Evolutionary conservation across 2,113 vertebrate species (phyloP).

Genomic region (Chamaetylas fuelleborni): DNA sequence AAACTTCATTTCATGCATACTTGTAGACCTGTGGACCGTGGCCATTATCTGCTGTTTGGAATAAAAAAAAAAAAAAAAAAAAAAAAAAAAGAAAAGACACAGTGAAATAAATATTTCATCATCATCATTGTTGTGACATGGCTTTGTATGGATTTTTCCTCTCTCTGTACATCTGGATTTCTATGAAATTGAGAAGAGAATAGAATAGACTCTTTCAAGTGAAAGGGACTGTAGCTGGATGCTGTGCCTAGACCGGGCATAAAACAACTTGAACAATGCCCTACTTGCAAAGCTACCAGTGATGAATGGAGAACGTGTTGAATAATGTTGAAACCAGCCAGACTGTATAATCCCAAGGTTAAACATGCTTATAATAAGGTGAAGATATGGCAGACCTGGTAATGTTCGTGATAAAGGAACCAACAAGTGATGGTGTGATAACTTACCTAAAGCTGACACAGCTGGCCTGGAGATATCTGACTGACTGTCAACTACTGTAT

Average conservation of each 20-base stretch:
- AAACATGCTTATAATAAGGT: no score
- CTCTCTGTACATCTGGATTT: neutral
- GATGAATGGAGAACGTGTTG: neutral
- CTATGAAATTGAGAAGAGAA: neutral
- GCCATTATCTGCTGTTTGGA: neutral
- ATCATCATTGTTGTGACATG: neutral
- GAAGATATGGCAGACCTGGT: no score
- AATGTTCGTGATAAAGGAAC: no score
- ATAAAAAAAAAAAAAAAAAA: no score
- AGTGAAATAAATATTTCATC: neutral
- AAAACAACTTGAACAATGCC: neutral
- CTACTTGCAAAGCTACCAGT: neutral
- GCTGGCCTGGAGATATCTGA: no score
- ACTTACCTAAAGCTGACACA: no score
- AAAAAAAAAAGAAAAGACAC: no score
- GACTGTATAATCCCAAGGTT: no score
- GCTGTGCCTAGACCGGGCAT: neutral
- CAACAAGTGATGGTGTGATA: no score
- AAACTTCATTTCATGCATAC: no score
- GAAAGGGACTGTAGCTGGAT: neutral
- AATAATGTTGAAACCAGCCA: neutral
- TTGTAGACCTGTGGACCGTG: neutral
- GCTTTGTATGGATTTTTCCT: neutral
- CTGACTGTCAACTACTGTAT: no score
- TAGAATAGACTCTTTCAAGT: neutral